Evolutionary conservation across 2,113 vertebrate genomes (phyloP), one percentile per base, ranked within the genome.

Genomic region (Urocolius indicus): DNA sequence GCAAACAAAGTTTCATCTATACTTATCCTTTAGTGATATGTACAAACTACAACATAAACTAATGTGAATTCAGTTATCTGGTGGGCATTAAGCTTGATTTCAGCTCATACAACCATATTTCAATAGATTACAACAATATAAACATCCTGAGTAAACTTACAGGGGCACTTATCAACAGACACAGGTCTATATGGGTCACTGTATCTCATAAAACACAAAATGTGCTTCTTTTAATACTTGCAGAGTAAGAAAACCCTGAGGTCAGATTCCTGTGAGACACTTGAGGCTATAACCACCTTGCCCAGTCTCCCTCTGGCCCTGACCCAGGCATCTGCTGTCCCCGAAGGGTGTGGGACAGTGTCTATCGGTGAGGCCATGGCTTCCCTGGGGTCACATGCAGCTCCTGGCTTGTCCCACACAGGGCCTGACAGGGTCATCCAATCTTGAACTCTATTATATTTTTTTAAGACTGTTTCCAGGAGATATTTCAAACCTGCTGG

Each of bases 391-490:
- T 23, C n/a, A 32, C 24, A 14, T 22, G 2, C 17, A 54, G 51
- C 0, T 0, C 30, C 20, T n/a, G 52, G 26, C 26, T 68, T n/a
- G 46, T 62, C 48, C 27, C 10, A 17, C 4, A 2, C 1, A 11
- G 22, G 85, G 29, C 24, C 41, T 54, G 58, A 4, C 19, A 38
- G 20, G 18, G 16, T 57, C 36, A 66, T 24, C 15, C 48, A 51
- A 0, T 51, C 26, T 27, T 77, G 41, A 84, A 24, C 8, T 55
- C 36, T 26, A 5, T 23, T 19, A 8, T 9, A 12, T 9, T 19
- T 38, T 72, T 48, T 22, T 0, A 41, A 72, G 9, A 57, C 2
- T 5, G 1, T 57, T 83, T 91, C 36, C 30, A 62, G 23, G 69
- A 59, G 11, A 23, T 48, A 19, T 48, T 81, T 78, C 43, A 62